These are phyloP conservation scores for Distichodus sexfasciatus DNA, from an alignment of 2,797 vertebrate genomes.

Conservation along the genomic window DNA sequence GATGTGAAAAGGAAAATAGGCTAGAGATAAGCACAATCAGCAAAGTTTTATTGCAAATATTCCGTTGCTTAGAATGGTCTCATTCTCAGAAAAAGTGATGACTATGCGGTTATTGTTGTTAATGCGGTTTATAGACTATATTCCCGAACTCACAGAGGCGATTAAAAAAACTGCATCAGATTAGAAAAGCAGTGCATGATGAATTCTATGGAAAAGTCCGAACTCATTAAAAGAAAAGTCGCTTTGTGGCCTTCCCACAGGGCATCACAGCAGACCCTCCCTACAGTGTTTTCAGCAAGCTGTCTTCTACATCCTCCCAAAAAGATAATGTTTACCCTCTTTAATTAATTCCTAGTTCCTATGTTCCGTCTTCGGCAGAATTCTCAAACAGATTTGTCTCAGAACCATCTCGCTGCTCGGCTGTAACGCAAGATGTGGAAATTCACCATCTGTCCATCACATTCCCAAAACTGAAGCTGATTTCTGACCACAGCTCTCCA, in stretches of 20 bases:
- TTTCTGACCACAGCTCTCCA: not conserved
- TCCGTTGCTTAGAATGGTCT: not conserved
- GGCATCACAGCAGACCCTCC: not conserved
- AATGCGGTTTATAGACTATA: not conserved
- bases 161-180: not conserved
- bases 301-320: not conserved
- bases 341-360: constrained; percentile 9
- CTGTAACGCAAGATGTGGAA: not conserved
- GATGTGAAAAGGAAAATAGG: not conserved
- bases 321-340: constrained; percentile 7
- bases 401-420: not conserved
- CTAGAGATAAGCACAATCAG: not conserved
- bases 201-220: not conserved
- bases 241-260: not conserved
- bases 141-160: not conserved
- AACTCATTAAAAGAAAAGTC: not conserved
- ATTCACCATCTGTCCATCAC: not conserved
- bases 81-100: not conserved
- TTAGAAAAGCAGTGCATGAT: not conserved
- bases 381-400: not conserved
- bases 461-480: not conserved
- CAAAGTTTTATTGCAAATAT: not conserved
- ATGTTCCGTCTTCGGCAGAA: not conserved
- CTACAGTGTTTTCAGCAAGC: constrained; percentile 10
- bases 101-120: not conserved